phyloP scores from a whole-genome alignment of 2,113 vertebrate species.

The Agapornis roseicollis region DNA sequence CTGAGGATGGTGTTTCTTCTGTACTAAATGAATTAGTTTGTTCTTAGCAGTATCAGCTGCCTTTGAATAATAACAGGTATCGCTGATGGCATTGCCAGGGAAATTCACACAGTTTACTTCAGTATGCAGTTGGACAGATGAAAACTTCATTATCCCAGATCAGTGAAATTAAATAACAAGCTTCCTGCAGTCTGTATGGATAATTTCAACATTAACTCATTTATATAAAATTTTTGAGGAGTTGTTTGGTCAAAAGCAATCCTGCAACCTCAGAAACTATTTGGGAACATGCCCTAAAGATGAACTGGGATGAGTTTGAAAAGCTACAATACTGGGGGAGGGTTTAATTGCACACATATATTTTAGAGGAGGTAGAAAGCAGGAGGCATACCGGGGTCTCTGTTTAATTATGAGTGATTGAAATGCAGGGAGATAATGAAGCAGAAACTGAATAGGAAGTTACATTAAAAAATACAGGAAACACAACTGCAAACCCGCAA shows the following conservation, averaged over 20 bases:
- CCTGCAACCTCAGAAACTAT: background rate
- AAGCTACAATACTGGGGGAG: background rate
- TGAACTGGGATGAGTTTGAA: background rate
- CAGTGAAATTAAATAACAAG: background rate
- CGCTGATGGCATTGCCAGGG: background rate
- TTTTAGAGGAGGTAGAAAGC: background rate
- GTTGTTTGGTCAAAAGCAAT: background rate
- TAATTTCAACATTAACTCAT: background rate
- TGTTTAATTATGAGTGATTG: background rate
- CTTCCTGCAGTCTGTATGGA: background rate
- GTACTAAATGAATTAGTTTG: background rate
- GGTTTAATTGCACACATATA: background rate
- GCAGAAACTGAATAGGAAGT: background rate
- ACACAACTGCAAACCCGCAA: background rate
- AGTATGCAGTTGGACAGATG: background rate
- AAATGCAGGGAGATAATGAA: background rate
- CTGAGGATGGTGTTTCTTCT: background rate
- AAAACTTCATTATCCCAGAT: background rate
- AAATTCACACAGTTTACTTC: background rate
- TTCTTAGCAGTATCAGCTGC: background rate
- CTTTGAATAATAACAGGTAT: background rate
- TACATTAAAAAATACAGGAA: background rate
- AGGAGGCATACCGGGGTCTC: background rate
- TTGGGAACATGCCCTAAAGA: background rate
- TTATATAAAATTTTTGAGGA: background rate